A percentile compares a stretch with the other conserved stretches of the same genome.
Evolutionary conservation across 2,888 invertebrate species (phyloP).

Genomic region (Gibbula magus): DNA sequence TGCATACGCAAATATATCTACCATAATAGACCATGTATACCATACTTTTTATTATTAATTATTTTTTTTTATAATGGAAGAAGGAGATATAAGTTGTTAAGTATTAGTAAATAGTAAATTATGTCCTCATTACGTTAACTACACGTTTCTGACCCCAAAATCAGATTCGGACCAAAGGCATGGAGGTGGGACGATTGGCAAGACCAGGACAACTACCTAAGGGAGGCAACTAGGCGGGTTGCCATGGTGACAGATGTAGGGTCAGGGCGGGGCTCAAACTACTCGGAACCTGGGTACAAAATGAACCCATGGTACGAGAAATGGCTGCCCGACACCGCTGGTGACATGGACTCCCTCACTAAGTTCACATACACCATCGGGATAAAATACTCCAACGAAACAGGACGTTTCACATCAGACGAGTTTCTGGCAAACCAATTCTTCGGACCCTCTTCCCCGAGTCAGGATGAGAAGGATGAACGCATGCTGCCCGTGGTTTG

Average conservation of each 20-base stretch:
- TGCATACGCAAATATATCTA: too few relatives aligned
- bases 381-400: conserved; percentile 65
- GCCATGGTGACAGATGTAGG: conserved; percentile 78
- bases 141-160: background rate
- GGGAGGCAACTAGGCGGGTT: conserved; percentile 94
- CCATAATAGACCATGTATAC: too few relatives aligned
- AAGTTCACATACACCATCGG: conserved; percentile 60
- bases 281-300: conserved; percentile 78
- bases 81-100: too few relatives aligned
- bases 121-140: too few relatives aligned
- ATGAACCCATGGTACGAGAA: conserved; percentile 48
- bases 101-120: too few relatives aligned
- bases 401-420: conserved; percentile 59
- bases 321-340: conserved; percentile 46
- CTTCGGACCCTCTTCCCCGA: conserved; percentile 68
- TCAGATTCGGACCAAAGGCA: conserved; percentile 91
- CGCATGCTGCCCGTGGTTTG: conserved; percentile 89
- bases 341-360: conserved; percentile 40
- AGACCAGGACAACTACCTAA: conserved; percentile 93
- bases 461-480: conserved; percentile 48
- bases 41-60: too few relatives aligned
- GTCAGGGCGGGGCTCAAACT: conserved; percentile 88
- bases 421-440: conserved; percentile 56
- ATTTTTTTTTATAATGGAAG: too few relatives aligned
- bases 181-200: conserved; percentile 77